phyloP scores from a whole-genome alignment of 2,888 invertebrate species.

The Drosophila ochracea region DNA sequence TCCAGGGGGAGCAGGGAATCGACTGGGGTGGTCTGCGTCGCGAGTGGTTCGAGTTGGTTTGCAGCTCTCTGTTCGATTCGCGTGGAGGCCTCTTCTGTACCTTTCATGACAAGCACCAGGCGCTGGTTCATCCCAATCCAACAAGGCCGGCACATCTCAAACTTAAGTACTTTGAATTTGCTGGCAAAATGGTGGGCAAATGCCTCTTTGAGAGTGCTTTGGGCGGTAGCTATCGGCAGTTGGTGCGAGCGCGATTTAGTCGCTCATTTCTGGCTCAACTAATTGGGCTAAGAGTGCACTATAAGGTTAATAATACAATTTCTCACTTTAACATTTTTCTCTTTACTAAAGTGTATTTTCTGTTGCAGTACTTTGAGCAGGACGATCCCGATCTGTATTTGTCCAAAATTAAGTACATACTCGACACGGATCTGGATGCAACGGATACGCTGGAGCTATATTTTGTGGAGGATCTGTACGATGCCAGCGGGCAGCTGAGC shows the following conservation, averaged over 20 bases:
- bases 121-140: constrained; percentile 95
- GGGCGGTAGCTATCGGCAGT: constrained; percentile 94
- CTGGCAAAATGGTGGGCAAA: constrained; percentile 97
- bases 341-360: neutral
- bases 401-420: constrained; percentile 96
- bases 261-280: constrained; percentile 97
- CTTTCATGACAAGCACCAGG: constrained; percentile 94
- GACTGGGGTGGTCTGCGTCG: constrained; percentile 97
- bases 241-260: constrained; percentile 95
- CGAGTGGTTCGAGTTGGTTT: constrained; percentile 97
- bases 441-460: constrained; percentile 91
- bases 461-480: constrained; percentile 96
- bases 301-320: constrained; percentile 88
- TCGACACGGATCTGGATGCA: constrained; percentile 94
- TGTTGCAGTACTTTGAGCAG: constrained; percentile 94
- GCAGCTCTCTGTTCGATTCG: constrained; percentile 94
- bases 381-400: constrained; percentile 97
- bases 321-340: neutral
- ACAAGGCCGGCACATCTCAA: constrained; percentile 91
- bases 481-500: constrained; percentile 90
- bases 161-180: constrained; percentile 95
- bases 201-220: constrained; percentile 97
- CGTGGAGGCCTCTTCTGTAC: constrained; percentile 93
- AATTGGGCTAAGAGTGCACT: constrained; percentile 96
- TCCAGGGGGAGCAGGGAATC: constrained; percentile 97